Base-by-base conservation (phyloP, 1,140 invertebrate species). In the Bombus consobrinus region DNA sequence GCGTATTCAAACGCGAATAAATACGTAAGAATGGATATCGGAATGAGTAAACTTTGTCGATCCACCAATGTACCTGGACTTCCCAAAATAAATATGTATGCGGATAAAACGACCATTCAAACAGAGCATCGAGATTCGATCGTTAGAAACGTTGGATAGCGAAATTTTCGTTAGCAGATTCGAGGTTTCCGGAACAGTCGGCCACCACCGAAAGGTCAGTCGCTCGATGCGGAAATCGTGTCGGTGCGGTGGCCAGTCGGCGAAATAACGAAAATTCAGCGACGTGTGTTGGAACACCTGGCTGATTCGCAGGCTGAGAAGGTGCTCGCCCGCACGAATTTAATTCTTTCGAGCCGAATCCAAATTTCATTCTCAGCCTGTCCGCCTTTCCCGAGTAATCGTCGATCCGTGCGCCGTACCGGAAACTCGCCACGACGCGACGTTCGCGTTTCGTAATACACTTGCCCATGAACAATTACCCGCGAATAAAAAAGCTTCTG, bases 231-330 rank as follows among this genome's bases (percentile, higher is more conserved):
- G 25, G 25, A 28, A 53, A 53, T 53, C 47, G 47, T 53, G 47
- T 53, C 47, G 47, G 47, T 22, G 18, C 5, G 6, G 47, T 18
- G 74, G 32, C 43, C 53, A 28, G 47, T 28, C 34, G 74, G n/a
- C 25, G 75, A 64, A 32, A 64, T 74, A 74, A 81, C 83, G 83
- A 81, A 85, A 81, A 73, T 81, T 34, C 78, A 47, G 41, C 32
- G 9, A 41, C 78, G 57, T 72, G 34, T 81, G 78, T 85, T 85
- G 83, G 74, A 85, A 85, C 83, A 85, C 83, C 83, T 85, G 83
- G 43, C 34, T 78, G 37, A 73, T 81, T 85, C 83, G 83, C 83
- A 85, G 34, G 47, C 64, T 28, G 37, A 22, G 37, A 79, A 84
- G 66, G 83, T 59, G 66, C 39, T 18, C 43, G 1, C 25, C 41